These are phyloP conservation scores for Lasioglossum pauxillum DNA, from an alignment of 2,888 invertebrate genomes.

Conservation along the genomic window DNA sequence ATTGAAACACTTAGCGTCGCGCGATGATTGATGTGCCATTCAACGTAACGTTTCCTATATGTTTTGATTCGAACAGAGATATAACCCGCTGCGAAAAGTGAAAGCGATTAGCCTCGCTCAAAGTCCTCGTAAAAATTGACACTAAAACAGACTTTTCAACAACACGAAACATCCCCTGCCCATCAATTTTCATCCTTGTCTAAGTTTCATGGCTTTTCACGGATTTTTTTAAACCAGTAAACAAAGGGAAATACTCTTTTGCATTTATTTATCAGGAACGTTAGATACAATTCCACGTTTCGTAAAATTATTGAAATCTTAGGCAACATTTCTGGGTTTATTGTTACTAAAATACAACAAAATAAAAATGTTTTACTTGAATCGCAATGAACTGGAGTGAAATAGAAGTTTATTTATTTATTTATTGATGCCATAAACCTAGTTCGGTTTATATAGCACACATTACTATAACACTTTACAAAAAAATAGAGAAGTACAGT, in stretches of 20 bases:
- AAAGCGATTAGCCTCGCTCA: not conserved
- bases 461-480: too few relatives aligned
- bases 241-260: too few relatives aligned
- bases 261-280: too few relatives aligned
- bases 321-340: not conserved
- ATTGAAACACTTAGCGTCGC: conserved; percentile 16
- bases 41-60: not conserved
- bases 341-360: not conserved
- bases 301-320: not conserved
- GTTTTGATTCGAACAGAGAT: not conserved
- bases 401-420: too few relatives aligned
- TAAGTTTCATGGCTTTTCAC: not conserved
- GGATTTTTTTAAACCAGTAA: not conserved
- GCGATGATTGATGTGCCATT: not conserved
- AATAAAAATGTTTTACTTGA: too few relatives aligned
- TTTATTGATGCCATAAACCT: too few relatives aligned
- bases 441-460: too few relatives aligned
- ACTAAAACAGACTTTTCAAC: not conserved
- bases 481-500: too few relatives aligned
- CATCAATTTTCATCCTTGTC: not conserved
- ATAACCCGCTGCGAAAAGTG: not conserved
- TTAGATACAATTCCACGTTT: not conserved
- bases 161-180: not conserved
- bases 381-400: too few relatives aligned
- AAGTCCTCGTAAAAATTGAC: not conserved